Conservation (phyloP, 2,113 vertebrate species). For the Dasyprocta punctata region DNA sequence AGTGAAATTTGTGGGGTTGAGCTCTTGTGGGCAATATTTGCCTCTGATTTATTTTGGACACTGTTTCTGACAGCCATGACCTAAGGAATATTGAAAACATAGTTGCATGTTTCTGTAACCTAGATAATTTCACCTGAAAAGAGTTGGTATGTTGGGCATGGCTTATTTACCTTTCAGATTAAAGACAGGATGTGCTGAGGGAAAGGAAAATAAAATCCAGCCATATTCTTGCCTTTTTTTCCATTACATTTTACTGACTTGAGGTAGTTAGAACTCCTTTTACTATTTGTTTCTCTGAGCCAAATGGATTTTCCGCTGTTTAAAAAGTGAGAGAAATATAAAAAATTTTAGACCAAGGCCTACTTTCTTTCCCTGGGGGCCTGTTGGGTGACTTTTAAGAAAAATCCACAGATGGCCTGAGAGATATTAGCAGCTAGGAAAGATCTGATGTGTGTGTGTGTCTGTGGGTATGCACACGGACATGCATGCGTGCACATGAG, state of each 20-base stretch:
- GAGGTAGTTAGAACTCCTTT: constrained; percentile 70
- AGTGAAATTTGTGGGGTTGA: constrained; percentile 32
- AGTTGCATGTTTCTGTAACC: constrained; percentile 79
- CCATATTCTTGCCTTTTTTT: constrained; percentile 69
- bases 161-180: constrained; percentile 79
- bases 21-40: constrained; percentile 47
- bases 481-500: too few species aligned
- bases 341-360: constrained; percentile 72
- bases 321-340: constrained; percentile 77
- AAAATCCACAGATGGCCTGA: constrained; percentile 26
- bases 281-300: constrained; percentile 72
- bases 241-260: constrained; percentile 72
- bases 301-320: constrained; percentile 80
- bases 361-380: constrained; percentile 62
- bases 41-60: constrained; percentile 69
- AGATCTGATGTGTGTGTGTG: not conserved
- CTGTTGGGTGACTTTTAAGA: constrained; percentile 74
- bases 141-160: constrained; percentile 75
- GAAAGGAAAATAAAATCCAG: constrained; percentile 76
- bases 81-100: constrained; percentile 64
- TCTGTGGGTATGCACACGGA: accelerated
- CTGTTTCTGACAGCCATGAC: constrained; percentile 48
- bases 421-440: not conserved
- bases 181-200: constrained; percentile 74
- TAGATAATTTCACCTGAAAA: constrained; percentile 83